Conservation (phyloP, 2,797 vertebrate species). For the Gila robusta region DNA sequence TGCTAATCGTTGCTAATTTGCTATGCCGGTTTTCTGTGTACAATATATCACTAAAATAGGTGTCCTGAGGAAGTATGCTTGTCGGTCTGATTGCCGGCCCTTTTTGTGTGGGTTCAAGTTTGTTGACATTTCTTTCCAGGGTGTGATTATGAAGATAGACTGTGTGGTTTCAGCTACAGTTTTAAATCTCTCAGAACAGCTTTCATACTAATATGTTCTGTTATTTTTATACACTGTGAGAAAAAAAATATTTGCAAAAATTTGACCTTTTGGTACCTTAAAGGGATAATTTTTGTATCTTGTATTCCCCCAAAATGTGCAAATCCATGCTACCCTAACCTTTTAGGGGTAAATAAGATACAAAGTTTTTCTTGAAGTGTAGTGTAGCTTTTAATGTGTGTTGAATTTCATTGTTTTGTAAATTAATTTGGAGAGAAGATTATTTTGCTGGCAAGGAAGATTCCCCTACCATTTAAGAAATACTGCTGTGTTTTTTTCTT, state of each 20-base stretch:
- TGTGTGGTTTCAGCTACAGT: background rate
- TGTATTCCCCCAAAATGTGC: background rate
- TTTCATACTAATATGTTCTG: background rate
- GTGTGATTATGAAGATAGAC: background rate
- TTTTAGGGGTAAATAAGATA: background rate
- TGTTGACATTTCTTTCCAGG: background rate
- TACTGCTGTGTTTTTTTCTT: background rate
- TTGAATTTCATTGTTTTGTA: background rate
- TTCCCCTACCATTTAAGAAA: background rate
- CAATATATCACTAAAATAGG: background rate
- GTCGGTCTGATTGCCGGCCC: background rate
- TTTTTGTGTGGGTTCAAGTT: background rate
- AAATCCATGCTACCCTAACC: background rate
- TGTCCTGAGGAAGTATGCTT: background rate
- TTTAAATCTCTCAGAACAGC: background rate
- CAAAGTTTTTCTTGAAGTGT: background rate
- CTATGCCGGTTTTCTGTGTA: background rate
- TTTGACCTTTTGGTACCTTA: background rate
- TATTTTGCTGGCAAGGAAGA: background rate
- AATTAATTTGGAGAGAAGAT: background rate
- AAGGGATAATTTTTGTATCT: too few relatives aligned
- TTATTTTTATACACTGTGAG: background rate
- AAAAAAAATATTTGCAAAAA: background rate
- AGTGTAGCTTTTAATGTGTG: background rate
- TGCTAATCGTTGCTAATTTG: background rate